Percentiles rank a stretch among this genome's conserved stretches.
Conservation (phyloP, 1,140 invertebrate species). For the Drosophila pallidifrons region DNA sequence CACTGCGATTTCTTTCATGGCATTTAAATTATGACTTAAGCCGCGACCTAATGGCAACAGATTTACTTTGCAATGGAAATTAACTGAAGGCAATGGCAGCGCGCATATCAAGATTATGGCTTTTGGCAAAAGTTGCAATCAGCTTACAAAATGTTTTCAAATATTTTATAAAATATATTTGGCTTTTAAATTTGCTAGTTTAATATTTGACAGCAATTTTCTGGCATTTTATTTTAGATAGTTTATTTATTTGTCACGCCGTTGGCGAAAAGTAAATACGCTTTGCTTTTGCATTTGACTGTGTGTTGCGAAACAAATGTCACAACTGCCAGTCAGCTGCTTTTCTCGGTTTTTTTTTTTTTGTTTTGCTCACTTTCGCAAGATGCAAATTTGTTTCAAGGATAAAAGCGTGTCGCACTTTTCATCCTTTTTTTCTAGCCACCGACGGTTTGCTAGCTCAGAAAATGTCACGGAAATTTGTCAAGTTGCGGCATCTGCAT, state of each 20-base stretch:
- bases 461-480: constrained; percentile 63
- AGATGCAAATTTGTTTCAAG: constrained; percentile 56
- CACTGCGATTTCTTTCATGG: constrained; percentile 68
- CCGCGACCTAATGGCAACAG: constrained; percentile 13
- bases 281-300: constrained; percentile 41
- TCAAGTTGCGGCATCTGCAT: constrained; percentile 63
- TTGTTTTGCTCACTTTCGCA: constrained; percentile 16
- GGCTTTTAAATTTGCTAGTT: too few relatives aligned
- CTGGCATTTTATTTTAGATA: background rate
- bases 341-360: constrained; percentile 5
- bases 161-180: background rate
- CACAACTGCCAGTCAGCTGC: constrained; percentile 66
- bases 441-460: background rate
- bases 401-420: constrained; percentile 53
- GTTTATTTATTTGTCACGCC: constrained; percentile 1
- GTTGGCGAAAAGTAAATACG: constrained; percentile 10
- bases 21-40: constrained; percentile 66
- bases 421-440: constrained; percentile 13
- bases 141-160: background rate
- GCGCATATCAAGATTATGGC: background rate
- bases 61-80: constrained; percentile 19
- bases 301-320: constrained; percentile 59
- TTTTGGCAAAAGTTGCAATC: background rate
- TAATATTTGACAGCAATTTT: background rate
- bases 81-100: constrained; percentile 3